These are phyloP conservation scores for Drosophila gaucha DNA, from an alignment of 2,888 invertebrate species.

Conservation along the genomic window DNA sequence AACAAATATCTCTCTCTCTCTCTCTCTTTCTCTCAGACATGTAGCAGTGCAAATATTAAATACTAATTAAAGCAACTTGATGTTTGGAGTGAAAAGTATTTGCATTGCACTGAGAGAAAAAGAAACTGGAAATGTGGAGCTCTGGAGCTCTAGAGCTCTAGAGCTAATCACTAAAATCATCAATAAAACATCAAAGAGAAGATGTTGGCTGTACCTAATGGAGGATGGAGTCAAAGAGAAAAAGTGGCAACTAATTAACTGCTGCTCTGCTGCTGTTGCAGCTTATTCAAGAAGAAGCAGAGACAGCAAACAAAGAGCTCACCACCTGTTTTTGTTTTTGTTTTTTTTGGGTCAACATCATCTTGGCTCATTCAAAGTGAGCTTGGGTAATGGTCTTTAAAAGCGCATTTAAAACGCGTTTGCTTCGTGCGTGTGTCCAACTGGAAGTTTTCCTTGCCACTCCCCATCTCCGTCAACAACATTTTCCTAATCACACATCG, in stretches of 20 bases:
- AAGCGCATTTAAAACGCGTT: slow-evolving; percentile 76
- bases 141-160: not conserved
- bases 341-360: slow-evolving; percentile 35
- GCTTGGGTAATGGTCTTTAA: slow-evolving; percentile 56
- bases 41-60: slow-evolving; percentile 51
- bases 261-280: slow-evolving; percentile 24
- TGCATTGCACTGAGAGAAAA: slow-evolving; percentile 24
- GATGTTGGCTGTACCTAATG: slow-evolving; percentile 21
- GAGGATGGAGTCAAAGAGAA: slow-evolving; percentile 13
- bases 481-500: slow-evolving; percentile 41
- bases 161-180: slow-evolving; percentile 69
- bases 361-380: slow-evolving; percentile 5
- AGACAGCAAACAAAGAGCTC: slow-evolving; percentile 23
- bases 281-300: slow-evolving; percentile 1
- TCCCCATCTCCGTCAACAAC: not conserved
- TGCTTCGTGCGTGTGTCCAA: slow-evolving; percentile 51
- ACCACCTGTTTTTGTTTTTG: slow-evolving; percentile 44
- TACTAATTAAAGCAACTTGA: slow-evolving; percentile 45
- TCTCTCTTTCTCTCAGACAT: not conserved
- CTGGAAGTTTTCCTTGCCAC: slow-evolving; percentile 25
- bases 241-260: slow-evolving; percentile 44
- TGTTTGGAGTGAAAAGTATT: slow-evolving; percentile 28
- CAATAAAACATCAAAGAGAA: slow-evolving; percentile 71
- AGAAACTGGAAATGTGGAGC: not conserved
- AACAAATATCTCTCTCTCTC: not conserved